Evolutionary conservation across 2,888 invertebrate genomes (phyloP).

Genomic region (Cabera pusaria): DNA sequence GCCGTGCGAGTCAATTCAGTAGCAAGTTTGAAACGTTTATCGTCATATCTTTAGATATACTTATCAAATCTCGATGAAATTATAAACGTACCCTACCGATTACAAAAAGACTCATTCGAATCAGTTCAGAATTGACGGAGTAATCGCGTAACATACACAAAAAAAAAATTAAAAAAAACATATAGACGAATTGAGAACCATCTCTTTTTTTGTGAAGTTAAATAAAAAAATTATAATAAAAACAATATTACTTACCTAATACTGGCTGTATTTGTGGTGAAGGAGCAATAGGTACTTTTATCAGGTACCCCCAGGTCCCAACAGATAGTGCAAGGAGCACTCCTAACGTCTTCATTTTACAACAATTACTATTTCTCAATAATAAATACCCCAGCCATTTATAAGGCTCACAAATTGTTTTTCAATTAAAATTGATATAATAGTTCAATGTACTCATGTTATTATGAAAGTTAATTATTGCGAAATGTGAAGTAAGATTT

Average conservation of each 20-base stretch:
- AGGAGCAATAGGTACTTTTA: slow-evolving; percentile 56
- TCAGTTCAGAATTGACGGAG: too few species aligned
- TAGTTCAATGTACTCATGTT: slow-evolving; percentile 57
- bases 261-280: not conserved
- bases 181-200: too few species aligned
- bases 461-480: slow-evolving; percentile 19
- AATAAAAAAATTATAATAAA: too few species aligned
- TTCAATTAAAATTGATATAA: slow-evolving; percentile 43
- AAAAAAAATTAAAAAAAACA: too few species aligned
- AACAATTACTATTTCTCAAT: slow-evolving; percentile 21
- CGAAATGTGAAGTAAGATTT: slow-evolving; percentile 3
- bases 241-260: slow-evolving; percentile 6
- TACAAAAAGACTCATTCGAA: too few species aligned
- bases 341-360: slow-evolving; percentile 61
- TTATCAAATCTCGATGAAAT: too few species aligned
- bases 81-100: too few species aligned
- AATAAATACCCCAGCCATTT: slow-evolving; percentile 35
- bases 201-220: too few species aligned
- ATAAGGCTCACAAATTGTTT: slow-evolving; percentile 41
- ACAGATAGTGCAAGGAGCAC: slow-evolving; percentile 36
- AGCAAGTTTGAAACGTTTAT: too few species aligned
- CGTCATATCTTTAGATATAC: too few species aligned
- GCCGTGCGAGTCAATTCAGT: too few species aligned
- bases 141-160: too few species aligned
- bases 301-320: slow-evolving; percentile 54